A percentile compares a stretch with the other conserved stretches of the same genome.
phyloP scores from a whole-genome alignment of 2,888 invertebrate species.

The Clivina fossor region DNA sequence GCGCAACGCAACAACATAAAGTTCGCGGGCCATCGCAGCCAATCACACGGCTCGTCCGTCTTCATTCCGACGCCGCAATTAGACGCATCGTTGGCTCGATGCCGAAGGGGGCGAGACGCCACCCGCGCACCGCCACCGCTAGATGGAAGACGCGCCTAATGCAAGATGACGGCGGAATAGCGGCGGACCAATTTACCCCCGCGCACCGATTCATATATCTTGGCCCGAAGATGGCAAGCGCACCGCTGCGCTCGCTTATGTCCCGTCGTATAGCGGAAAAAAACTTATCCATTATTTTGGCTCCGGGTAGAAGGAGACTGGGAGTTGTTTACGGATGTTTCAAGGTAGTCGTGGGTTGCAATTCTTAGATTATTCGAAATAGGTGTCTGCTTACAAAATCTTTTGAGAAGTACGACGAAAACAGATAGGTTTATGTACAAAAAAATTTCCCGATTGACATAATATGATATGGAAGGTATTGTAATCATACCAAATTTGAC shows the following conservation, averaged over 20 bases:
- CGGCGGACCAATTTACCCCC: conserved; percentile 37
- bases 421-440: too few relatives aligned
- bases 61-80: conserved; percentile 58
- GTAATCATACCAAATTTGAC: too few relatives aligned
- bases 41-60: conserved; percentile 68
- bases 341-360: too few relatives aligned
- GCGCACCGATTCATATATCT: conserved; percentile 23
- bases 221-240: too few relatives aligned
- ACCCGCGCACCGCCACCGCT: conserved; percentile 27
- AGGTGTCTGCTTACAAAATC: too few relatives aligned
- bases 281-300: conserved; percentile 3
- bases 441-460: too few relatives aligned
- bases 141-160: conserved; percentile 49
- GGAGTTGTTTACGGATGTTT: background rate
- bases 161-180: conserved; percentile 50
- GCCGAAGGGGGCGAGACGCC: conserved; percentile 2
- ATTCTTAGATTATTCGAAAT: too few relatives aligned
- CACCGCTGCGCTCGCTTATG: too few relatives aligned
- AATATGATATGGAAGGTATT: too few relatives aligned
- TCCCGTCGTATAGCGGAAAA: background rate
- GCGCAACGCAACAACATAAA: too few relatives aligned
- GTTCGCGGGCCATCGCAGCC: conserved; percentile 56
- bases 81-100: conserved; percentile 29
- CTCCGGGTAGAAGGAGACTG: background rate
- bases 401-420: too few relatives aligned